phyloP scores from a whole-genome alignment of 2,113 vertebrate genomes.

The Accipiter virgatus region DNA sequence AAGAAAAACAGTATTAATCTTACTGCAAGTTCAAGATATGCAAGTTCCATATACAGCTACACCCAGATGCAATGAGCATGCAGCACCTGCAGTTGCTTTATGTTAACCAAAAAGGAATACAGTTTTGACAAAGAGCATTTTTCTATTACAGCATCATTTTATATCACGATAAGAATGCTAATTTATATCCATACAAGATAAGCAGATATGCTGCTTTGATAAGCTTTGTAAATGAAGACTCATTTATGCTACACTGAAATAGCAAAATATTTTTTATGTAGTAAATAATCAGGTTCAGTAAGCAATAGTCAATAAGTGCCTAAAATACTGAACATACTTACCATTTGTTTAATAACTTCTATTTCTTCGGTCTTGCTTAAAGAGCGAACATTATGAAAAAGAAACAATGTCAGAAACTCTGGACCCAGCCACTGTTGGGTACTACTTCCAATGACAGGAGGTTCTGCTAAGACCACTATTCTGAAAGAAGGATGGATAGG shows the following conservation, averaged over 20 bases:
- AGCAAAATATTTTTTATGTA: background rate
- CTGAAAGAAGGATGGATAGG: conserved; percentile 93
- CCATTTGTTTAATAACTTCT: conserved; percentile 84
- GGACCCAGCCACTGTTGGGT: conserved; percentile 92
- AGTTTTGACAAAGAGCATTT: background rate
- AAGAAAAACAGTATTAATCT: background rate
- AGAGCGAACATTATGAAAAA: conserved; percentile 86
- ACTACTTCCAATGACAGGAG: conserved; percentile 81
- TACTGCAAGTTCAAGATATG: background rate
- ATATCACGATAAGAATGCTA: too few relatives aligned
- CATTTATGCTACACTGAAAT: background rate
- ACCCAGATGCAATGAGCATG: background rate
- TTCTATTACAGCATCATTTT: background rate
- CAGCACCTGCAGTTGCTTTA: background rate
- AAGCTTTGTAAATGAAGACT: background rate
- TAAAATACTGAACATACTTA: conserved; percentile 59
- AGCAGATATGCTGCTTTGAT: background rate
- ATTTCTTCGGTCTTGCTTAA: conserved; percentile 86
- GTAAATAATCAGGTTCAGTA: background rate
- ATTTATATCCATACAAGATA: background rate
- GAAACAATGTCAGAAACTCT: conserved; percentile 93
- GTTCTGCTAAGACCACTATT: conserved; percentile 91
- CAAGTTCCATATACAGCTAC: background rate
- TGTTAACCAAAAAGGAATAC: background rate
- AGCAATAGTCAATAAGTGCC: background rate